Conservation (phyloP, 2,888 invertebrate species). For the Ligdia adustata region DNA sequence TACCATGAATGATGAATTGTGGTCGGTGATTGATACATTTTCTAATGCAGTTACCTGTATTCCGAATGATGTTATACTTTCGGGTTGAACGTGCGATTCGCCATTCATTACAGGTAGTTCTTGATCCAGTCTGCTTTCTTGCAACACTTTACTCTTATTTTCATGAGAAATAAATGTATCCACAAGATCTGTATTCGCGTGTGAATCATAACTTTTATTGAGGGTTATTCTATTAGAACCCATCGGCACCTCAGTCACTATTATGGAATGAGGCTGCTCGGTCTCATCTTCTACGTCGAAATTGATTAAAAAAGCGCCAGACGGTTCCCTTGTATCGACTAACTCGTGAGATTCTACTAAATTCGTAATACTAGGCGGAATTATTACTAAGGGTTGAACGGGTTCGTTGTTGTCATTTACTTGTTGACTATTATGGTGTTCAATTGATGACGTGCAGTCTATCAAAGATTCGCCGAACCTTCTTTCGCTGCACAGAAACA, state of each 20-base stretch:
- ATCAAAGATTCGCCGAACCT: slow-evolving; percentile 57
- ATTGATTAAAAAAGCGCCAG: slow-evolving; percentile 58
- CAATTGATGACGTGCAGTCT: too few species aligned
- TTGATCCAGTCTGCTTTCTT: slow-evolving; percentile 24
- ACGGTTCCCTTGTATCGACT: slow-evolving; percentile 51
- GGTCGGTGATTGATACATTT: slow-evolving; percentile 10
- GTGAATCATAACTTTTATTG: slow-evolving; percentile 54
- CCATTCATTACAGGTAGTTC: slow-evolving; percentile 40
- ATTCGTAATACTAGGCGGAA: slow-evolving; percentile 63
- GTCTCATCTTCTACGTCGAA: slow-evolving; percentile 68
- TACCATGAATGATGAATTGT: slow-evolving; percentile 12
- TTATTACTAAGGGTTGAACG: slow-evolving; percentile 50
- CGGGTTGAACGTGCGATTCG: slow-evolving; percentile 27
- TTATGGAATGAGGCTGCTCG: slow-evolving; percentile 77
- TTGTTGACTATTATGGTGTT: too few species aligned
- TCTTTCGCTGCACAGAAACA: slow-evolving; percentile 61
- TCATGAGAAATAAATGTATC: slow-evolving; percentile 56
- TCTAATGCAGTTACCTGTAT: slow-evolving; percentile 14
- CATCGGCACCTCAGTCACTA: slow-evolving; percentile 67
- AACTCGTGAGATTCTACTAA: slow-evolving; percentile 69
- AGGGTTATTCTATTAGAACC: slow-evolving; percentile 53
- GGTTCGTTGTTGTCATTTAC: slow-evolving; percentile 42
- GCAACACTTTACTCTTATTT: slow-evolving; percentile 25
- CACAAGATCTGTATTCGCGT: slow-evolving; percentile 37
- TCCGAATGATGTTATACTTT: slow-evolving; percentile 27